phyloP scores from a whole-genome alignment of 2,888 invertebrate genomes.

The Sarcophaga caerulescens region DNA sequence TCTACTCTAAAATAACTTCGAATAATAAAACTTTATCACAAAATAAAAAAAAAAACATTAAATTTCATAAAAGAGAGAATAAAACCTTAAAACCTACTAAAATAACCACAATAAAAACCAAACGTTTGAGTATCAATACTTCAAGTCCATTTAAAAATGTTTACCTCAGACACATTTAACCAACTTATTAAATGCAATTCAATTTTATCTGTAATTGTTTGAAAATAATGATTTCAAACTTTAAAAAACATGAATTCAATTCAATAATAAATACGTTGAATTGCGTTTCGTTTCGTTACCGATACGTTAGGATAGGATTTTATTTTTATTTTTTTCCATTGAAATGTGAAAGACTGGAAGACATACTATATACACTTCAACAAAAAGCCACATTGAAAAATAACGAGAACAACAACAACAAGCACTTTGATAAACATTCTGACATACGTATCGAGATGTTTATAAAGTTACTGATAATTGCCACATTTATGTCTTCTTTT shows the following conservation, averaged over 20 bases:
- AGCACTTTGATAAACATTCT: not conserved
- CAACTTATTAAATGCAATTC: slow-evolving; percentile 15
- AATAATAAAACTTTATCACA: too few relatives aligned
- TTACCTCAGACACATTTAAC: not conserved
- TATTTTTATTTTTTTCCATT: not conserved
- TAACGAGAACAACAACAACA: not conserved
- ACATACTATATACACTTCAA: not conserved
- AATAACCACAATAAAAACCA: too few relatives aligned
- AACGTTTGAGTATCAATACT: too few relatives aligned
- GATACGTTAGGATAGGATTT: too few relatives aligned
- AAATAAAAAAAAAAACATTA: too few relatives aligned
- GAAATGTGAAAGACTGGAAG: not conserved
- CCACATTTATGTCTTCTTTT: slow-evolving; percentile 66
- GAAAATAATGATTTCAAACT: slow-evolving; percentile 2
- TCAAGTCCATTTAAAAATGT: too few relatives aligned
- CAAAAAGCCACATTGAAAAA: not conserved
- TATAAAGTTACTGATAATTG: slow-evolving; percentile 57
- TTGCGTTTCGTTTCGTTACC: too few relatives aligned
- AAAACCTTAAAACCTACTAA: too few relatives aligned
- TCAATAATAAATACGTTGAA: not conserved
- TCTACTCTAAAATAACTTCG: too few relatives aligned
- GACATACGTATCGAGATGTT: not conserved
- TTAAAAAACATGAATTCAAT: slow-evolving; percentile 1
- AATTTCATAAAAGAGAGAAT: too few relatives aligned
- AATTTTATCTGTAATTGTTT: slow-evolving; percentile 21